Conservation (phyloP, 2,888 invertebrate genomes). For the Pecten maximus region DNA sequence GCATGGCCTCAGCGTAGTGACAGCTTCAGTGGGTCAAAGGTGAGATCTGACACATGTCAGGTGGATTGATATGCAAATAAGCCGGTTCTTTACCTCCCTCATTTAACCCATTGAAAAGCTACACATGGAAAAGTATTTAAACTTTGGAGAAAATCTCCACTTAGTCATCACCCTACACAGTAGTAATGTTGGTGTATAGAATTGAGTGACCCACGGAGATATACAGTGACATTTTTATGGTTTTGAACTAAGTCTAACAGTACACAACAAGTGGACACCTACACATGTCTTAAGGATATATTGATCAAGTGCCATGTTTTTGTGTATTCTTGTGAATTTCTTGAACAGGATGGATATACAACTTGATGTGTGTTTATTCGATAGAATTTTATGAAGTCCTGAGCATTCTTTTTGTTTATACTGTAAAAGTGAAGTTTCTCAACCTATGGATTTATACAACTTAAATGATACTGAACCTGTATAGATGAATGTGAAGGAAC, state of each 20-base stretch:
- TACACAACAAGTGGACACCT: background rate
- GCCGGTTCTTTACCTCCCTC: background rate
- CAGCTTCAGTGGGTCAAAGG: constrained; percentile 37
- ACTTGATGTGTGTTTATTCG: background rate
- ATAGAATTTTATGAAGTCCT: background rate
- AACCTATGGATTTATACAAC: too few relatives aligned
- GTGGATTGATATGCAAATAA: constrained; percentile 25
- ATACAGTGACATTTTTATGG: constrained; percentile 37
- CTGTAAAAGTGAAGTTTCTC: too few relatives aligned
- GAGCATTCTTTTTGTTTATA: too few relatives aligned
- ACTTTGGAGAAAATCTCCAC: background rate
- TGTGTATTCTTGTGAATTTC: background rate
- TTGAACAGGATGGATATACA: background rate
- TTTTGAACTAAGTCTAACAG: background rate
- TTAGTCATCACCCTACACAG: background rate
- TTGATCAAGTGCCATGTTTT: background rate
- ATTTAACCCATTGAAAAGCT: constrained; percentile 30
- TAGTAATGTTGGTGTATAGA: background rate
- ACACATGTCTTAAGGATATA: background rate
- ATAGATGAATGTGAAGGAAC: too few relatives aligned
- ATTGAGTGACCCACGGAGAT: background rate
- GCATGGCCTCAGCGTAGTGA: constrained; percentile 5
- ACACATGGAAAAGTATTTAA: constrained; percentile 31
- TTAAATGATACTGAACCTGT: too few relatives aligned
- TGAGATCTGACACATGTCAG: constrained; percentile 53